Evolutionary conservation across 2,113 vertebrate species (phyloP).

Genomic region (Notechis scutatus): DNA sequence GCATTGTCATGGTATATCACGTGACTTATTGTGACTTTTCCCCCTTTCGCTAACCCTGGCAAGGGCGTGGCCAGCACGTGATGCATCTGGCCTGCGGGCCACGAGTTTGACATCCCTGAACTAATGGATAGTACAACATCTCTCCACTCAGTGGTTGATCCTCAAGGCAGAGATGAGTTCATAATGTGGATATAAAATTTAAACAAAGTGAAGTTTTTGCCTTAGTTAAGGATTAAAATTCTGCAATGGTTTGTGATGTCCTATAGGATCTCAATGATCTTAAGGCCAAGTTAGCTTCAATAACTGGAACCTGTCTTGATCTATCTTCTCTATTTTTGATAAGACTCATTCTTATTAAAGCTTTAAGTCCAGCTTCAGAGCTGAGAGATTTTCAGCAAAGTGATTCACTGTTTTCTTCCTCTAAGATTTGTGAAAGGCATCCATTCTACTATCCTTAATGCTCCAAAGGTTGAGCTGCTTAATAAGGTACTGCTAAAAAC

Average conservation of each 20-base stretch:
- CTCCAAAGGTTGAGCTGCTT: not conserved
- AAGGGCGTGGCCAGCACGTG: no score
- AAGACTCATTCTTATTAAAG: not conserved
- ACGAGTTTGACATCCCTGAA: no score
- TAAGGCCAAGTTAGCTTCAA: not conserved
- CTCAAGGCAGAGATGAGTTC: not conserved
- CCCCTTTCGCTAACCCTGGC: no score
- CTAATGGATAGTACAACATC: not conserved
- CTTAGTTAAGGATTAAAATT: not conserved
- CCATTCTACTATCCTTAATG: not conserved
- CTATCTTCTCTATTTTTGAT: not conserved
- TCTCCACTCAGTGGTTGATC: not conserved
- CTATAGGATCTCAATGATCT: not conserved
- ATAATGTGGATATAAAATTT: not conserved
- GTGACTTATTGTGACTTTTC: no score
- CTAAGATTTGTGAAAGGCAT: not conserved
- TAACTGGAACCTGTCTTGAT: not conserved
- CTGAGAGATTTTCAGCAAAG: not conserved
- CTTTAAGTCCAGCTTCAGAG: not conserved
- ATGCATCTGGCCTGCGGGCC: no score
- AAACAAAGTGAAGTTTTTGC: not conserved
- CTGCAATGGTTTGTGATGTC: not conserved
- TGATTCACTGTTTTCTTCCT: not conserved
- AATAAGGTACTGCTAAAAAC: not conserved
- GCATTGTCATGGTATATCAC: no score